phyloP scores from a whole-genome alignment of 1,140 invertebrate genomes.

The Archegozetes longisetosus region DNA sequence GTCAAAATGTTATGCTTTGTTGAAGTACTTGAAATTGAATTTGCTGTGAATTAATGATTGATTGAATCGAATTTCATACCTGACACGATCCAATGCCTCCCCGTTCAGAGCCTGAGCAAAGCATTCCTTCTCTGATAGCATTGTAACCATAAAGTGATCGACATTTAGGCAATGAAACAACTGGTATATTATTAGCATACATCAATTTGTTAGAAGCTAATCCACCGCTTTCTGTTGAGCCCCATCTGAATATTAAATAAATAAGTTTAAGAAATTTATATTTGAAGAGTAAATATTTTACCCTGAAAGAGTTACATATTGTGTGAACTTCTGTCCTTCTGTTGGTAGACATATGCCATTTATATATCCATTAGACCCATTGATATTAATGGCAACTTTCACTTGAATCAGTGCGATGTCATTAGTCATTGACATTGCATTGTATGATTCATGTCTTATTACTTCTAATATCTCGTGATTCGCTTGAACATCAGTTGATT shows the following conservation, averaged over 20 bases:
- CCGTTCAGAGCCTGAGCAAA: not conserved
- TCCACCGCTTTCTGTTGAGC: not conserved
- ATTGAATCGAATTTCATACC: no score
- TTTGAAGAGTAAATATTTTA: no score
- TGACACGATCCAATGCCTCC: not conserved
- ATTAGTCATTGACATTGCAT: not conserved
- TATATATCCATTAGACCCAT: not conserved
- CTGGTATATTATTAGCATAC: not conserved
- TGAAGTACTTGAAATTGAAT: no score
- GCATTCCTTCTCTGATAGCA: not conserved
- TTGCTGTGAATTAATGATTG: no score
- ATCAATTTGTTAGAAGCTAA: not conserved
- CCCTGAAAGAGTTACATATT: not conserved
- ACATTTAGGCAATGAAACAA: not conserved
- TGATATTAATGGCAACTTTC: not conserved
- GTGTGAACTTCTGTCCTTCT: not conserved
- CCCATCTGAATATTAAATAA: no score
- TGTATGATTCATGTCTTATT: not conserved
- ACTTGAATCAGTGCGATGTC: not conserved
- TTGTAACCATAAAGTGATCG: not conserved
- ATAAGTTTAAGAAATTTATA: no score
- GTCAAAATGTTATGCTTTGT: no score
- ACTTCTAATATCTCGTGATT: not conserved
- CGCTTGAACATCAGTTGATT: no score
- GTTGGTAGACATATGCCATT: not conserved